Conservation (phyloP, 1,140 invertebrate species). For the Orius laevigatus region DNA sequence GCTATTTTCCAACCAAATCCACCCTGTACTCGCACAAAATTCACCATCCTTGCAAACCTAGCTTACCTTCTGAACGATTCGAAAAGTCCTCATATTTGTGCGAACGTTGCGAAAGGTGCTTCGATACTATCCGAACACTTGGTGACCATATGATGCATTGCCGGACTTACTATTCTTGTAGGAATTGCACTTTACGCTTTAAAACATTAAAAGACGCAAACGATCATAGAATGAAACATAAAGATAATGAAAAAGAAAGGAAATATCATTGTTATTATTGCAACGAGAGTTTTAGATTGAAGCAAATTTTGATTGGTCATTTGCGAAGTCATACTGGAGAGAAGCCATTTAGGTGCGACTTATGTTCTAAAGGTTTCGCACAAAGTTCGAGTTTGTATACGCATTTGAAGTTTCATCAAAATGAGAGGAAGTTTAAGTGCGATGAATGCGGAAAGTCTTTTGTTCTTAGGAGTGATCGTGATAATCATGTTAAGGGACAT, state of each 20-base stretch:
- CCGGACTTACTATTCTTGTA: too few relatives aligned
- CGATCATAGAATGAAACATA: constrained; percentile 13
- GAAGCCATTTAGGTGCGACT: constrained; percentile 33
- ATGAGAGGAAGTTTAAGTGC: constrained; percentile 37
- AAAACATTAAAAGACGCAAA: constrained; percentile 5
- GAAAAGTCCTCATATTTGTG: too few relatives aligned
- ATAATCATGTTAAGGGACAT: constrained; percentile 20
- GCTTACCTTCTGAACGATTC: constrained; percentile 16
- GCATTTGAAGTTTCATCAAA: constrained; percentile 27
- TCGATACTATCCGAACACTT: too few relatives aligned
- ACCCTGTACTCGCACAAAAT: constrained; percentile 14
- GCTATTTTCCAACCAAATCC: constrained; percentile 12
- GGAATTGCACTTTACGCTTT: constrained; percentile 15
- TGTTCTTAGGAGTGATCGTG: constrained; percentile 19
- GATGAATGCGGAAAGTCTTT: constrained; percentile 17
- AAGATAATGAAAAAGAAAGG: constrained; percentile 2
- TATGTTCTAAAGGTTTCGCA: constrained; percentile 19
- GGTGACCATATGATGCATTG: too few relatives aligned
- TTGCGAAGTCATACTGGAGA: constrained; percentile 46
- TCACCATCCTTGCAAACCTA: constrained; percentile 9
- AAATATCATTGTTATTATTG: constrained; percentile 21
- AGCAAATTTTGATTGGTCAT: constrained; percentile 30
- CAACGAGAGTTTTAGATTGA: constrained; percentile 17
- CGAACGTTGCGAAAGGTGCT: too few relatives aligned
- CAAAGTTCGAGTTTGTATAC: constrained; percentile 20